Conservation (phyloP, 2,113 vertebrate species). For the Toxotes chatareus region DNA sequence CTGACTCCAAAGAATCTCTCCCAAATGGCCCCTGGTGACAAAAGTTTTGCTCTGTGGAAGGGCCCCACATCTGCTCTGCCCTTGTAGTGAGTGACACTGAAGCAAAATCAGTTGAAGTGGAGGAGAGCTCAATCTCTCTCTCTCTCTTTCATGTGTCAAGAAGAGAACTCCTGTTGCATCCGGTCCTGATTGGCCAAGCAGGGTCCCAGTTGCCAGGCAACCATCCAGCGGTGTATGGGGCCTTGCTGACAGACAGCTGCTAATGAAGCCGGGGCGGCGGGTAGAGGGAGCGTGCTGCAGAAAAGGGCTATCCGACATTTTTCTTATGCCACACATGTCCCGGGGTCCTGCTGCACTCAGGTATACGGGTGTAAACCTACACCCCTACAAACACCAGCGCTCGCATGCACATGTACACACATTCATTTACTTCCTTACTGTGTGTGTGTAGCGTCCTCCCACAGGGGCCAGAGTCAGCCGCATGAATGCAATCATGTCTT, state of each 20-base stretch:
- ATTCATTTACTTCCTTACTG: constrained; percentile 16
- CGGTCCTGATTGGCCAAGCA: constrained; percentile 73
- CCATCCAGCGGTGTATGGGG: constrained; percentile 75
- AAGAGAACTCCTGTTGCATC: constrained; percentile 81
- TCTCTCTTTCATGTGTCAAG: constrained; percentile 71
- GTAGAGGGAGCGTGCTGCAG: constrained; percentile 48
- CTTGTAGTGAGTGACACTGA: constrained; percentile 53
- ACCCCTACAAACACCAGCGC: neutral
- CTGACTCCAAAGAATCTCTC: neutral
- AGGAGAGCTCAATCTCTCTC: constrained; percentile 58
- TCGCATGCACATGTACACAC: neutral
- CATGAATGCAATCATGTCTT: constrained; percentile 41
- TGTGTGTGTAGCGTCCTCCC: constrained; percentile 21
- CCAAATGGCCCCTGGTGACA: neutral
- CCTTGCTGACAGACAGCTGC: constrained; percentile 78
- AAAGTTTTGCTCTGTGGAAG: neutral
- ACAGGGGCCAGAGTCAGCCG: constrained; percentile 34
- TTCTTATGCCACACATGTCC: constrained; percentile 68
- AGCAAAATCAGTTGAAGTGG: constrained; percentile 64
- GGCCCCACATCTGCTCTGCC: constrained; percentile 26
- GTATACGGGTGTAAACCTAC: neutral
- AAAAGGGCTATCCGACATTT: constrained; percentile 37
- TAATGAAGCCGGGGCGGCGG: constrained; percentile 69
- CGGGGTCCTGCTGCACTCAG: constrained; percentile 17
- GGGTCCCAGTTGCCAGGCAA: constrained; percentile 86